Percentiles rank a stretch among this genome's conserved stretches.
These are phyloP conservation scores for Ectemnius cavifrons DNA, from an alignment of 2,888 invertebrate species.

Conservation along the genomic window DNA sequence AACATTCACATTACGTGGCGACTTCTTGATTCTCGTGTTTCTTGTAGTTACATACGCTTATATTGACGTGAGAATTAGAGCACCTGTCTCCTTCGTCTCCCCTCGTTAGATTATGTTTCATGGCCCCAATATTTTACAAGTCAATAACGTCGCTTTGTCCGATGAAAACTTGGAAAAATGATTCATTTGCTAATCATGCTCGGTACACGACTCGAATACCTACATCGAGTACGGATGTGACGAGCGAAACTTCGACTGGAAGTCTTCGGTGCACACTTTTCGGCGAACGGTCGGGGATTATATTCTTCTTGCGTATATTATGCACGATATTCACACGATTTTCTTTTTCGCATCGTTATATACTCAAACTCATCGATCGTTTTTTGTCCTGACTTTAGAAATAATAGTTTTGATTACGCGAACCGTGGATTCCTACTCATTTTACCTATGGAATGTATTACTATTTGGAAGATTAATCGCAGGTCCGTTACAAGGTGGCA, in stretches of 20 bases:
- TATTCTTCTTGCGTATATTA: slow-evolving; percentile 40
- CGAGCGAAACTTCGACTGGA: slow-evolving; percentile 57
- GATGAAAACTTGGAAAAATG: slow-evolving; percentile 58
- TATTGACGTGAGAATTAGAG: slow-evolving; percentile 70
- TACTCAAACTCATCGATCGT: slow-evolving; percentile 39
- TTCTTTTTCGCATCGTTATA: slow-evolving; percentile 34
- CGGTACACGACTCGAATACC: slow-evolving; percentile 27
- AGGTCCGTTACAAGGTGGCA: slow-evolving; percentile 53
- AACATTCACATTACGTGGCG: slow-evolving; percentile 54
- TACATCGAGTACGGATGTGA: slow-evolving; percentile 36
- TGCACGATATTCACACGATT: slow-evolving; percentile 32
- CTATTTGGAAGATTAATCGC: slow-evolving; percentile 74
- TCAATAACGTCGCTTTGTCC: slow-evolving; percentile 61
- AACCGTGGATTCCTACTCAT: slow-evolving; percentile 57
- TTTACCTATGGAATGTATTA: slow-evolving; percentile 75
- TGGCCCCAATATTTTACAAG: slow-evolving; percentile 75
- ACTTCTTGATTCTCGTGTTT: slow-evolving; percentile 46
- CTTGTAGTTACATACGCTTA: slow-evolving; percentile 44
- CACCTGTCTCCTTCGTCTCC: slow-evolving; percentile 58
- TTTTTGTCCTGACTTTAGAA: slow-evolving; percentile 48
- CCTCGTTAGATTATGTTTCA: slow-evolving; percentile 73
- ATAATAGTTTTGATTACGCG: slow-evolving; percentile 67
- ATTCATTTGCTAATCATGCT: slow-evolving; percentile 40
- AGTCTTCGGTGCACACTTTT: slow-evolving; percentile 61
- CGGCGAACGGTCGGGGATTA: slow-evolving; percentile 64